Percentiles rank a stretch among this genome's conserved stretches.
phyloP scores from a whole-genome alignment of 2,888 invertebrate genomes.

The Zeuzera pyrina region DNA sequence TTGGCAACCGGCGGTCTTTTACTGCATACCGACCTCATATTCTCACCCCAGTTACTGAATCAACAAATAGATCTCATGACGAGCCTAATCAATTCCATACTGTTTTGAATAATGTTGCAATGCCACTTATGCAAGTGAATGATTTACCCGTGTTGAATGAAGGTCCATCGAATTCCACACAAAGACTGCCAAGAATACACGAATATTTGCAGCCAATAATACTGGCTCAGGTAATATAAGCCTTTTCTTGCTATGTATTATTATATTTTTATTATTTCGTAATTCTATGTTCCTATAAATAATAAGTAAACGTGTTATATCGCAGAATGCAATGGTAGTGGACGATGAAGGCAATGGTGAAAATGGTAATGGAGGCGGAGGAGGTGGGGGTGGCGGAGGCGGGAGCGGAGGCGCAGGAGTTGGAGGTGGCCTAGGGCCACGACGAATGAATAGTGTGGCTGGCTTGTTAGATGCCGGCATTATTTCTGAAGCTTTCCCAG shows the following conservation, averaged over 20 bases:
- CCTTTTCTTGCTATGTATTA: background rate
- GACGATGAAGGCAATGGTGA: slow-evolving; percentile 48
- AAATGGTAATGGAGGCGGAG: slow-evolving; percentile 13
- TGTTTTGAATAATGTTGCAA: slow-evolving; percentile 43
- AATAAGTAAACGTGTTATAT: background rate
- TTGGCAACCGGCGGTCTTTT: slow-evolving; percentile 26
- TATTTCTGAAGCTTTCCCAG: slow-evolving; percentile 70
- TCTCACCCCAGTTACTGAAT: slow-evolving; percentile 28
- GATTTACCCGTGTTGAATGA: slow-evolving; percentile 51
- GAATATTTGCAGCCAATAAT: slow-evolving; percentile 64
- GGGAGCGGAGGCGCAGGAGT: slow-evolving; percentile 19
- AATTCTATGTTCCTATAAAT: background rate
- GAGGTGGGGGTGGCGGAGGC: slow-evolving; percentile 6
- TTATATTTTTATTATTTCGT: background rate
- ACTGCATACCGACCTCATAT: slow-evolving; percentile 32
- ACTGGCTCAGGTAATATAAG: slow-evolving; percentile 51
- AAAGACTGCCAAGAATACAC: slow-evolving; percentile 49
- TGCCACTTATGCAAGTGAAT: slow-evolving; percentile 76
- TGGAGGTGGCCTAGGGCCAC: slow-evolving; percentile 29
- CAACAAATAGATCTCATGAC: slow-evolving; percentile 21
- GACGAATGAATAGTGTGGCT: slow-evolving; percentile 46
- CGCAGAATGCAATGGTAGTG: slow-evolving; percentile 59
- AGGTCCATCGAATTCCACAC: slow-evolving; percentile 19
- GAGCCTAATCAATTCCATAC: slow-evolving; percentile 37
- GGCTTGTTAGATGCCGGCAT: slow-evolving; percentile 54